These are phyloP conservation scores for Corythornis vintsioides DNA, from an alignment of 2,113 vertebrate species.

Conservation along the genomic window DNA sequence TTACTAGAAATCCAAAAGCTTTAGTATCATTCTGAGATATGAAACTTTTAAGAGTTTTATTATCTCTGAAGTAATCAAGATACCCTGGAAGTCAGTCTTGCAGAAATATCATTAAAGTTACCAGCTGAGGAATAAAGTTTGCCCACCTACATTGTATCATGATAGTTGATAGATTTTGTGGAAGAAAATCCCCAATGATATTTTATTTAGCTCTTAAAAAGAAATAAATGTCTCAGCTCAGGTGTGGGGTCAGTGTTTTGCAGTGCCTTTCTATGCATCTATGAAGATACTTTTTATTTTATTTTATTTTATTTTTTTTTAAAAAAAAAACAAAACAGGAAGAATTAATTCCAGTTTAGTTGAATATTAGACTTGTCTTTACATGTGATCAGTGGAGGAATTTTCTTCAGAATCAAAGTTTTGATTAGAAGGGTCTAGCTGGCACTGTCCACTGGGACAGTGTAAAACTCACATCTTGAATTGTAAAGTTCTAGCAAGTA, in stretches of 20 bases:
- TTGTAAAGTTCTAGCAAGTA: neutral
- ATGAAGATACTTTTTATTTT: neutral
- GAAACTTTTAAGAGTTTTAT: neutral
- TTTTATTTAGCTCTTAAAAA: neutral
- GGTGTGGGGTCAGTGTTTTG: neutral
- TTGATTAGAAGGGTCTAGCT: neutral
- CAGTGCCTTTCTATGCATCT: neutral
- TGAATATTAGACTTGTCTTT: neutral
- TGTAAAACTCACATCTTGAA: neutral
- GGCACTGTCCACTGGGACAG: neutral
- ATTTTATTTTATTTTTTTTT: too few relatives aligned
- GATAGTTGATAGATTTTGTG: neutral
- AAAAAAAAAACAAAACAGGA: neutral
- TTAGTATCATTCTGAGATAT: neutral
- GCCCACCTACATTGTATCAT: neutral
- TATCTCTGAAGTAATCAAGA: neutral
- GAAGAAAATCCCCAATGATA: neutral
- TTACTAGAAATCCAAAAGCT: neutral
- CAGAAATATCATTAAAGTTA: neutral
- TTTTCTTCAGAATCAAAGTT: neutral
- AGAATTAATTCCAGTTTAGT: neutral
- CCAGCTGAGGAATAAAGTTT: neutral
- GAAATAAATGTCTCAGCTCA: neutral
- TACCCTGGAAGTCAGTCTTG: neutral
- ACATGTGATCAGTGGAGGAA: neutral